phyloP scores from a whole-genome alignment of 2,113 vertebrate species.

The Paradisaea rubra region DNA sequence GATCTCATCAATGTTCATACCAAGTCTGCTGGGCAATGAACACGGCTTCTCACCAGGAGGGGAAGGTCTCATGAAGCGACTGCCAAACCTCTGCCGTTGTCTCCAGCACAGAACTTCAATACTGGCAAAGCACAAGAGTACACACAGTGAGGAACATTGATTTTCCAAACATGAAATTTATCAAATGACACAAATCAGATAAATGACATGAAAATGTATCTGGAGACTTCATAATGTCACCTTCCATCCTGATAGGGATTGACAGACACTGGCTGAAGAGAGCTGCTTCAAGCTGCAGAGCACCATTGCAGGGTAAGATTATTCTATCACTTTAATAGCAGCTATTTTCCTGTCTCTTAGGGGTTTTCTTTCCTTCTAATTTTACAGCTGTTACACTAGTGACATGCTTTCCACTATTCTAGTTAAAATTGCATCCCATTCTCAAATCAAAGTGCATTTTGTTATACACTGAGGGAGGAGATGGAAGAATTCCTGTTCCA shows the following conservation, averaged over 20 bases:
- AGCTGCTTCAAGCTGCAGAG: not conserved
- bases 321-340: conserved; percentile 13
- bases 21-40: not conserved
- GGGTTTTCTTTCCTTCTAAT: not conserved
- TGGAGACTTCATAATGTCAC: conserved; percentile 37
- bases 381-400: not conserved
- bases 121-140: not conserved
- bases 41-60: not conserved
- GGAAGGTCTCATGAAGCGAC: rapidly evolving
- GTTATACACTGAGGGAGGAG: not conserved
- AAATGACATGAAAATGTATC: conserved; percentile 41
- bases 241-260: not conserved
- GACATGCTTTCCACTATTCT: not conserved
- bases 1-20: not conserved
- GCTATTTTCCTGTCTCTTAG: conserved; percentile 38
- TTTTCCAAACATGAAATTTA: conserved; percentile 47
- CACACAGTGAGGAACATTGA: not conserved
- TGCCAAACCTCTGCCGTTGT: not conserved
- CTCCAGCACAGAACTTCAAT: not conserved
- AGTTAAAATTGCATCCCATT: not conserved
- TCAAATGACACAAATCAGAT: conserved; percentile 51
- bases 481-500: not conserved
- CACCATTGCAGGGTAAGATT: not conserved
- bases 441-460: not conserved
- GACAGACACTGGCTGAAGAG: not conserved